Evolutionary conservation across 2,888 invertebrate genomes (phyloP), one percentile per base, ranked within the genome.

Genomic region (Plutella xylostella): DNA sequence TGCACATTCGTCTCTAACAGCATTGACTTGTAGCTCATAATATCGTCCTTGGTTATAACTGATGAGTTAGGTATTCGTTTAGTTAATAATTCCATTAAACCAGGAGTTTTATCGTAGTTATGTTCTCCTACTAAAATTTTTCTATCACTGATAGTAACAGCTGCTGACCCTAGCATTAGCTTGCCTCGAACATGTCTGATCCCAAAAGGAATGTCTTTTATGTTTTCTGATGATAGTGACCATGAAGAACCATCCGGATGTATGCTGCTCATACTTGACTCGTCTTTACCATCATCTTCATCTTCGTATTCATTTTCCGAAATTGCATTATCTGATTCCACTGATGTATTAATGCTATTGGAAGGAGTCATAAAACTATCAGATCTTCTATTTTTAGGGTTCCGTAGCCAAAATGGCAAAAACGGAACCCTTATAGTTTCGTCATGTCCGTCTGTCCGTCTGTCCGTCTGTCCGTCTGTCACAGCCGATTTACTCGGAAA

Each of bases 1-100:
- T 54, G 52, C 1, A 43, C 52, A 41, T 49, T 50, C 14, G 51
- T 52, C 11, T 7, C 15, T 17, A 28, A 28, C 15, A 41, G 20
- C 30, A 41, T 41, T 11, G 11, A 17, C 30, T 41, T 41, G 14
- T 41, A 41, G 20, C 17, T 41, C 11, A 12, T 4, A 5, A 9
- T 41, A 14, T 41, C 41, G 9, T 41, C 28, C 18, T 41, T 11
- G 12, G 41, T 41, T 11, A 41, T 18, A 12, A 28, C n/a, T 15
- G 4, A 11, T 18, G 12, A 14, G 20, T 41, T 18, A 41, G 41
- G 41, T 30, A 11, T n/a, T n/a, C 12, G 5, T 30, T 41, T 25
- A 15, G 11, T 15, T n/a, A 39, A 7, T 39, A 39, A 21, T n/a
- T 39, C 39, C n/a, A 21, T 39, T 14, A 39, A 39, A 30, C 41